Evolutionary conservation across 1,140 invertebrate genomes (phyloP), one percentile per base, ranked within the genome.

Genomic region (Bombus turneri): DNA sequence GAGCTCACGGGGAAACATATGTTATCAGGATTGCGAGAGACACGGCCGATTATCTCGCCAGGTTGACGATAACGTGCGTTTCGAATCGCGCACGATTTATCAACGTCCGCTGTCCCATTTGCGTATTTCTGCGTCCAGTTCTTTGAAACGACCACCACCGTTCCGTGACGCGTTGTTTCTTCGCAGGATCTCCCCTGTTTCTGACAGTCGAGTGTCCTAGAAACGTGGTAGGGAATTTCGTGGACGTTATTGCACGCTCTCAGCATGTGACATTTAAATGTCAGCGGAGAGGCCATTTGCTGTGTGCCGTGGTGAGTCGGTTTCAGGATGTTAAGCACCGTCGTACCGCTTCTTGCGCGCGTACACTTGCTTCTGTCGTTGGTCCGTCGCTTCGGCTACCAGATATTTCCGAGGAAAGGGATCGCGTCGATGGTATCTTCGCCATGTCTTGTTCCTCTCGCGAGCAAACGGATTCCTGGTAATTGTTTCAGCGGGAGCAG

Each of bases 191-290:
- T 5, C 47, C 47, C 31, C 12, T 12, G 43, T 41, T 81, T 37
- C 37, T n/a, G 28, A 22, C 37, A 22, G 6, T 4, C 25, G 15
- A 31, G n/a, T 18, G 13, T 37, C 28, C 4, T 37, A 28, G 43
- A 68, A 41, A n/a, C 47, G 43, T 41, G 22, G 25, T n/a, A n/a
- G 82, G 37, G 75, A 78, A 79, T 78, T 84, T 59, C 13, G 62
- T n/a, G n/a, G 5, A 12, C 22, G 37, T 22, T n/a, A 57, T 43
- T 43, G 71, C 72, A 6, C 68, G 43, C 39, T 72, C 41, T 15
- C 39, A n/a, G 62, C 57, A 13, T 39, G 68, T 85, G 74, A 90
- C 84, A 85, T 85, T 85, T 85, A 85, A 85, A 85, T 85, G 84
- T 81, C 84, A 85, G 78, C 71, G 34, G 9, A 68, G 47, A 59